Percentiles rank a stretch among this genome's conserved stretches.
phyloP scores from a whole-genome alignment of 2,888 invertebrate species.

The Tetragnatha montana region DNA sequence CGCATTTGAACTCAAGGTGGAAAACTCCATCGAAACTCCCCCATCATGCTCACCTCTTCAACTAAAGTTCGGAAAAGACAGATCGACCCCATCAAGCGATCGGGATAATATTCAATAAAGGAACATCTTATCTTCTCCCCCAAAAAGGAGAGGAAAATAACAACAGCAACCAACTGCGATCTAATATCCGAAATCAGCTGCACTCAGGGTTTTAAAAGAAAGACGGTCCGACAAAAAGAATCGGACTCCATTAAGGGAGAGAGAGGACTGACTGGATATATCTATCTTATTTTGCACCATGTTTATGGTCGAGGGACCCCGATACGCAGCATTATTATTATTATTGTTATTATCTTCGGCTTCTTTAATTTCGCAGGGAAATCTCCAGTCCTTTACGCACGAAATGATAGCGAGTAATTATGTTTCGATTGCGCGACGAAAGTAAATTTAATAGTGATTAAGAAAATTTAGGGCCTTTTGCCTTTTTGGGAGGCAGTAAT shows the following conservation, averaged over 20 bases:
- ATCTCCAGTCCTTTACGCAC: constrained; percentile 37
- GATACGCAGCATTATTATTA: constrained; percentile 53
- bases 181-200: constrained; percentile 40
- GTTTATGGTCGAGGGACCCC: constrained; percentile 57
- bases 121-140: constrained; percentile 22
- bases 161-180: constrained; percentile 13
- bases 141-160: constrained; percentile 13
- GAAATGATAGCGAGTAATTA: constrained; percentile 61
- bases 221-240: constrained; percentile 14
- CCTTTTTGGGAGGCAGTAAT: constrained; percentile 47
- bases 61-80: background rate
- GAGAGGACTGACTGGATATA: constrained; percentile 12
- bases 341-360: background rate
- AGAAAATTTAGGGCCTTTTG: constrained; percentile 49
- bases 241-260: constrained; percentile 13
- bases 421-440: constrained; percentile 63
- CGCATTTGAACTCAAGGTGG: background rate
- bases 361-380: constrained; percentile 62
- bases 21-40: too few species aligned
- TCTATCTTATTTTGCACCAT: constrained; percentile 38
- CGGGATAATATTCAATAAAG: constrained; percentile 45
- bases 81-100: constrained; percentile 1
- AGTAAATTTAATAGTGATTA: constrained; percentile 71
- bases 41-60: background rate
- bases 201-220: background rate